Evolutionary conservation across 2,888 invertebrate genomes (phyloP).

Genomic region (Xanthorhoe spadicearia): DNA sequence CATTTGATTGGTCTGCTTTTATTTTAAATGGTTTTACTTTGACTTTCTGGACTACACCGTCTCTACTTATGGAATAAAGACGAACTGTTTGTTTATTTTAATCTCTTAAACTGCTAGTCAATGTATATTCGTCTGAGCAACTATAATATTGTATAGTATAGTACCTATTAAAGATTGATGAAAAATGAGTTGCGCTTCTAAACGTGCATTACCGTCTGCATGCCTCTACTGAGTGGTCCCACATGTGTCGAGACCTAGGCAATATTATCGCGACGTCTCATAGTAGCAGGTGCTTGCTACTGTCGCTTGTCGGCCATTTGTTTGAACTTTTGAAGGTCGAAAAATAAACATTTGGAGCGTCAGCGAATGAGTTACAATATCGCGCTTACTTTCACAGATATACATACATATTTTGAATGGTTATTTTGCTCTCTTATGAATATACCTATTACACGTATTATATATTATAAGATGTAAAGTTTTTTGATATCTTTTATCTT

Average conservation of each 20-base stretch:
- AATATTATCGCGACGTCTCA: constrained; percentile 72
- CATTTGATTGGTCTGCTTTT: no score
- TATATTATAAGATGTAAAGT: neutral
- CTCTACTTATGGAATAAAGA: no score
- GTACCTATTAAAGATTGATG: neutral
- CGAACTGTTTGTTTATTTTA: no score
- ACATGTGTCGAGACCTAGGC: constrained; percentile 43
- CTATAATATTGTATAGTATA: no score
- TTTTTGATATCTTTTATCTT: neutral
- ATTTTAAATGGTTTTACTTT: no score
- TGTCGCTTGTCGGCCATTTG: constrained; percentile 67
- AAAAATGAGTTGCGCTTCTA: constrained; percentile 15
- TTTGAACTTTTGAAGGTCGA: constrained; percentile 82
- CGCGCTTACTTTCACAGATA: constrained; percentile 1
- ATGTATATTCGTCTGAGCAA: no score
- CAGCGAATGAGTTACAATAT: constrained; percentile 33
- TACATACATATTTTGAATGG: neutral
- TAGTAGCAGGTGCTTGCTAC: constrained; percentile 79
- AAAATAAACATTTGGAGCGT: constrained; percentile 63
- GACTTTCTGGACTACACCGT: no score
- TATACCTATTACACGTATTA: no score
- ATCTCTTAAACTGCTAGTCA: no score
- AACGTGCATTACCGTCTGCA: neutral
- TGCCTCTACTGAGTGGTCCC: constrained; percentile 31
- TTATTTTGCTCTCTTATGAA: constrained; percentile 4